These are phyloP conservation scores for Lophura swinhoii DNA, from an alignment of 2,797 vertebrate genomes.

Conservation along the genomic window DNA sequence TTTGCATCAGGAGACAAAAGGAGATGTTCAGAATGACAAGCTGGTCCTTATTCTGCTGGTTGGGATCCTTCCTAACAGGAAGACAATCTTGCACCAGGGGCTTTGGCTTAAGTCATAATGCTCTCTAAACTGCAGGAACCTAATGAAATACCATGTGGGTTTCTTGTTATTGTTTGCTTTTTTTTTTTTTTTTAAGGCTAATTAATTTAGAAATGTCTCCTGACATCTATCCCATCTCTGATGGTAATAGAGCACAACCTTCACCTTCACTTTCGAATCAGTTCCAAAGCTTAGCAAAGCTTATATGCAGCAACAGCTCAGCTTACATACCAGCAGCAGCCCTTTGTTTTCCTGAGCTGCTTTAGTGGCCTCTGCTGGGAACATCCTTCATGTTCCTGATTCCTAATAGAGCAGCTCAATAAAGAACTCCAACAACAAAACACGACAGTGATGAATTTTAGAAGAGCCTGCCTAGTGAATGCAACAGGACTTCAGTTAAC, in stretches of 20 bases:
- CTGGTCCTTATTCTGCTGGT: neutral
- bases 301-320: rapidly evolving
- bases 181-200: neutral
- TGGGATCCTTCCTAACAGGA: neutral
- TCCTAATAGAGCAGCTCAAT: neutral
- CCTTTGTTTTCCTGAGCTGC: neutral
- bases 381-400: neutral
- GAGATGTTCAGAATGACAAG: neutral
- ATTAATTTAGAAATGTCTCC: neutral
- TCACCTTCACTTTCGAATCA: neutral
- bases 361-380: neutral
- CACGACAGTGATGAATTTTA: neutral
- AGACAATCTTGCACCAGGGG: neutral
- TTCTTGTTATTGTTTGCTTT: neutral
- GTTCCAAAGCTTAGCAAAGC: neutral
- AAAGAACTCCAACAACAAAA: neutral
- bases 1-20: neutral
- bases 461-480: neutral
- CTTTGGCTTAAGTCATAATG: neutral
- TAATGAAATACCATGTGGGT: neutral
- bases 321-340: neutral
- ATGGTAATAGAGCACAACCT: neutral
- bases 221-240: neutral
- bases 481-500: neutral
- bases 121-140: neutral